Evolutionary conservation across 1,140 invertebrate genomes (phyloP).

Genomic region (Drosophila miranda): DNA sequence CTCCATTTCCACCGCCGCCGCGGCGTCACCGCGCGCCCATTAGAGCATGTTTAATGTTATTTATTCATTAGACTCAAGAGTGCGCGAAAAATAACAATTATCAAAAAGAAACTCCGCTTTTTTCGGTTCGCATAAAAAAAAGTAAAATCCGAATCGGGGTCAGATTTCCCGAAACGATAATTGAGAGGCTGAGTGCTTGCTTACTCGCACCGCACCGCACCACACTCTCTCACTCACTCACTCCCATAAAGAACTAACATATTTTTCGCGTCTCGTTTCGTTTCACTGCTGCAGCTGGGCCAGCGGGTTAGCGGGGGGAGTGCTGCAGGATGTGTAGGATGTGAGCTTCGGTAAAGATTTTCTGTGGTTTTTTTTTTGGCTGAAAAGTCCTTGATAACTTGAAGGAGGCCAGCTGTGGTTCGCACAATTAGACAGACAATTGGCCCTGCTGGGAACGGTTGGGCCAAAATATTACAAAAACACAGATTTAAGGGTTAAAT

Average conservation of each 20-base stretch:
- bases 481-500: slow-evolving; percentile 33
- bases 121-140: slow-evolving; percentile 48
- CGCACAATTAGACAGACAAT: slow-evolving; percentile 51
- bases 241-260: slow-evolving; percentile 24
- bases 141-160: slow-evolving; percentile 51
- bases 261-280: slow-evolving; percentile 24
- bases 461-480: slow-evolving; percentile 7
- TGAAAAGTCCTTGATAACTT: slow-evolving; percentile 45
- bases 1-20: slow-evolving; percentile 30
- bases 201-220: not conserved
- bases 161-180: slow-evolving; percentile 75
- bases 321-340: slow-evolving; percentile 11
- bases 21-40: slow-evolving; percentile 57
- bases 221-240: slow-evolving; percentile 15
- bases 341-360: slow-evolving; percentile 26
- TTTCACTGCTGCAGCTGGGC: slow-evolving; percentile 19
- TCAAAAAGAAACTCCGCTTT: slow-evolving; percentile 62
- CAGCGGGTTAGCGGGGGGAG: not conserved
- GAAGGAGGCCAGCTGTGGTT: slow-evolving; percentile 46
- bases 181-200: slow-evolving; percentile 56
- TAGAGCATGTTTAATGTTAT: slow-evolving; percentile 81
- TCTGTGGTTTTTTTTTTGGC: slow-evolving; percentile 29
- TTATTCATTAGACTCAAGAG: slow-evolving; percentile 81
- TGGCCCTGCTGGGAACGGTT: slow-evolving; percentile 27
- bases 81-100: slow-evolving; percentile 81